These are phyloP conservation scores for Agrochola litura DNA, from an alignment of 2,888 invertebrate species.

Conservation along the genomic window DNA sequence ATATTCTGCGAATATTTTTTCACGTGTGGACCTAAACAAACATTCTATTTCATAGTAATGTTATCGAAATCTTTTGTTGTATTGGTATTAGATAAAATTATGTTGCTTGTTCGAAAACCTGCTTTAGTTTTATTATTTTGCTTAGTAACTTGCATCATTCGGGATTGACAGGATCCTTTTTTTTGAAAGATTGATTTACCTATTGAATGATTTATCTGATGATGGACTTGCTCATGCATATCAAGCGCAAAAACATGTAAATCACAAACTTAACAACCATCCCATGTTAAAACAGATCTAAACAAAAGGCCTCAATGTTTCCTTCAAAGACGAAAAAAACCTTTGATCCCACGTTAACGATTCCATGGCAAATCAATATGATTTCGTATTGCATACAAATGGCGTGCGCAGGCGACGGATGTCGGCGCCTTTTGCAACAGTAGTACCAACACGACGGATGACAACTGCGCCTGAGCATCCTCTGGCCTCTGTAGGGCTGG, in stretches of 20 bases:
- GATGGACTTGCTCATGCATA: conserved; percentile 5
- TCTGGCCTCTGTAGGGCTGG: conserved; percentile 73
- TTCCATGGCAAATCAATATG: conserved; percentile 66
- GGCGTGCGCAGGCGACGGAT: conserved; percentile 75
- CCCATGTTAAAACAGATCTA: conserved; percentile 23
- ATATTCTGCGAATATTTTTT: conserved; percentile 74
- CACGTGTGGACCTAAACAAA: conserved; percentile 76
- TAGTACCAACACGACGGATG: conserved; percentile 72
- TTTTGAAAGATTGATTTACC: not conserved
- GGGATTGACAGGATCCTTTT: not conserved
- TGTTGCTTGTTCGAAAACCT: not conserved
- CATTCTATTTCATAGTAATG: conserved; percentile 47
- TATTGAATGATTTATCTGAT: not conserved
- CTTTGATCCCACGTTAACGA: conserved; percentile 66
- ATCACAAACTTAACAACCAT: conserved; percentile 39
- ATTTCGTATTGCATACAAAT: conserved; percentile 68
- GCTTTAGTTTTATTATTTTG: conserved; percentile 2
- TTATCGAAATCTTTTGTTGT: conserved; percentile 30
- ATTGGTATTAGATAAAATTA: conserved; percentile 45
- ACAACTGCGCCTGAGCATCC: conserved; percentile 71
- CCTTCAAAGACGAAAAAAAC: conserved; percentile 49
- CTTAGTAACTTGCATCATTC: not conserved
- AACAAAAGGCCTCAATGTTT: conserved; percentile 42
- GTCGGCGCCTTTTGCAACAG: conserved; percentile 84
- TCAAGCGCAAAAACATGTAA: conserved; percentile 36